Evolutionary conservation across 2,113 vertebrate genomes (phyloP).

Genomic region (Ptychochromis oligacanthus): DNA sequence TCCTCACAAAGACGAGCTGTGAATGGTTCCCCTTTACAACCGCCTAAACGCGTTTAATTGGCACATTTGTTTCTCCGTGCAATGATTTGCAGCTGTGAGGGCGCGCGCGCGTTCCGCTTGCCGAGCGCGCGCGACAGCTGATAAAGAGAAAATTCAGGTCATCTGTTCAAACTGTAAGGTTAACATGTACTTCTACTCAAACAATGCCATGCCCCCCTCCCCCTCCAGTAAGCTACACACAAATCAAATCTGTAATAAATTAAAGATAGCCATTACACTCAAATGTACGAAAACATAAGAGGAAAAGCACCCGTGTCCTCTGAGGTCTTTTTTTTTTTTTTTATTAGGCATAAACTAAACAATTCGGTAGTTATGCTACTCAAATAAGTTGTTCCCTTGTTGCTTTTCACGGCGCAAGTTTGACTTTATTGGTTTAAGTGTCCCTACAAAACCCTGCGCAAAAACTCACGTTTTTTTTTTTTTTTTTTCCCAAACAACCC

Average conservation of each 20-base stretch:
- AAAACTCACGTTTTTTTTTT: too few relatives aligned
- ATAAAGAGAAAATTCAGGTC: constrained; percentile 32
- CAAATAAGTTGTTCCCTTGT: not conserved
- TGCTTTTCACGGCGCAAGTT: not conserved
- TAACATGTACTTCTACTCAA: not conserved
- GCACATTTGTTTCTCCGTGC: not conserved
- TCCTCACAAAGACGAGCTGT: not conserved
- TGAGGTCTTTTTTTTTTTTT: too few relatives aligned
- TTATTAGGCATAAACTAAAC: too few relatives aligned
- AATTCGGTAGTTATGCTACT: not conserved
- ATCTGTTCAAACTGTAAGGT: not conserved
- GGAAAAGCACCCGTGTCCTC: not conserved
- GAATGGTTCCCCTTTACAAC: not conserved
- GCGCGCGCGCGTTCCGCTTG: not conserved
- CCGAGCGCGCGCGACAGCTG: constrained; percentile 24
- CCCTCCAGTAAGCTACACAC: too few relatives aligned
- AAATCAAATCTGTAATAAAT: not conserved
- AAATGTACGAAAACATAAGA: too few relatives aligned
- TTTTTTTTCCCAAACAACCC: too few relatives aligned
- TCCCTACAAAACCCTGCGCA: not conserved
- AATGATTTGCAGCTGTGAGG: constrained; percentile 66
- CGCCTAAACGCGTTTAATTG: not conserved
- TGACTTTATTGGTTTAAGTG: too few relatives aligned
- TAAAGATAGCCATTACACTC: not conserved
- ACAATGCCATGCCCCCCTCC: too few relatives aligned